Base-by-base conservation (phyloP, 2,888 invertebrate species). In the Microdon myrmicae region DNA sequence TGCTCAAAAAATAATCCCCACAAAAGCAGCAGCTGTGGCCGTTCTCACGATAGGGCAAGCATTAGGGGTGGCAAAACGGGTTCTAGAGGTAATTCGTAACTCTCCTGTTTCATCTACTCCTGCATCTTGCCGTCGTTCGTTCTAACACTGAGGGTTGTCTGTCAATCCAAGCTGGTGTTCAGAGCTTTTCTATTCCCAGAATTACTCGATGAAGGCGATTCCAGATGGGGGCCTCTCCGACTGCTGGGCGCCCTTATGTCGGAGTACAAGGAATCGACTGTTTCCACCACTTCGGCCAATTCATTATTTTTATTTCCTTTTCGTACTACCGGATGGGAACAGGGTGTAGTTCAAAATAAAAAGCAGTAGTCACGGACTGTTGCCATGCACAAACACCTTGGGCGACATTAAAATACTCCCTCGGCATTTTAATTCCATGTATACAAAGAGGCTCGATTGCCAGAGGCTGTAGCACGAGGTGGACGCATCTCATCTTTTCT, bases 151-250 rank as follows among this genome's bases (percentile, higher is more conserved):
- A 64, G 64, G 64, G 64, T 64, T 58, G 64, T 58, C 51, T 64
- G 64, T 64, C 64, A 64, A 64, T 64, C 64, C 64, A 58, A 64
- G 64, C 58, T 64, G 64, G 64, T 47, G 64, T 47, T 58, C 47
- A 41, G 58, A 64, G 64, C 64, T 64, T 64, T 60, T 58, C 64
- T 64, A 64, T 64, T 64, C 58, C 47, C 51, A 47, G 58, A 64
- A 64, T 64, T 64, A 58, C 64, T 64, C 64, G 58, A 64, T 64
- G 47, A 47, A 64, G 58, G 51, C 64, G 43, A 58, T 53, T 58
- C 39, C 64, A 64, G 64, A 64, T 64, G 64, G 58, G 64, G 58
- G 64, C 51, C 44, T n/a, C 44, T 48, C 34, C 22, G 10, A 26
- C 12, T 34, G 20, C 29, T 64, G 45, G 28, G 45, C 47, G 31